These are phyloP conservation scores for Euglossa dilemma DNA, from an alignment of 1,140 invertebrate genomes.

Conservation along the genomic window DNA sequence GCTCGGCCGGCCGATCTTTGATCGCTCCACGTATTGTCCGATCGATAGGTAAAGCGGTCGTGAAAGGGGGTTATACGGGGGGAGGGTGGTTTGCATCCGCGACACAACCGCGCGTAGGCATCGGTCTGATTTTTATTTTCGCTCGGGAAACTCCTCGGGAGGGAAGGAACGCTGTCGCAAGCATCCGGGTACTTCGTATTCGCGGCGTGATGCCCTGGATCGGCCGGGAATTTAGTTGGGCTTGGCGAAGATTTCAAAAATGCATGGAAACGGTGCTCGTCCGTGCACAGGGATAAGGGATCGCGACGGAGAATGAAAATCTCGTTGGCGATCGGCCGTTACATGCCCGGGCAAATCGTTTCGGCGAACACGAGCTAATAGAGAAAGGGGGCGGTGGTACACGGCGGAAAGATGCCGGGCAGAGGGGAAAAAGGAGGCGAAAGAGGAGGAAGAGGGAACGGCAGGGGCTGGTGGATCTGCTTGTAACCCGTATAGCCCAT, in stretches of 20 bases:
- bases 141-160: too few relatives aligned
- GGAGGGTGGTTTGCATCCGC: too few relatives aligned
- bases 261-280: neutral
- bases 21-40: neutral
- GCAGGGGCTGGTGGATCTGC: conserved; percentile 55
- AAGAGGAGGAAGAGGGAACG: neutral
- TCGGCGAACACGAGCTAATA: conserved; percentile 45
- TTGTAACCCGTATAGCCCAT: conserved; percentile 78
- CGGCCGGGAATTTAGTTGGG: neutral
- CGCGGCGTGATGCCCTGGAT: too few relatives aligned
- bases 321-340: conserved; percentile 66
- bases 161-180: too few relatives aligned
- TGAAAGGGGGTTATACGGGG: too few relatives aligned
- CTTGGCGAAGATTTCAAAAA: neutral
- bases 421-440: neutral
- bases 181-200: too few relatives aligned
- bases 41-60: too few relatives aligned
- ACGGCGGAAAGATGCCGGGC: neutral
- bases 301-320: conserved; percentile 49
- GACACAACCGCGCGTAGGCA: too few relatives aligned
- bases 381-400: neutral
- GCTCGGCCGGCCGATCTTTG: neutral
- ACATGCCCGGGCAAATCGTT: conserved; percentile 61
- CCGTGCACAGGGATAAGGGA: neutral
- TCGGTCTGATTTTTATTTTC: too few relatives aligned